A percentile compares a stretch with the other conserved stretches of the same genome.
Evolutionary conservation across 2,797 vertebrate genomes (phyloP).

Genomic region (Pyrocephalus nanus): DNA sequence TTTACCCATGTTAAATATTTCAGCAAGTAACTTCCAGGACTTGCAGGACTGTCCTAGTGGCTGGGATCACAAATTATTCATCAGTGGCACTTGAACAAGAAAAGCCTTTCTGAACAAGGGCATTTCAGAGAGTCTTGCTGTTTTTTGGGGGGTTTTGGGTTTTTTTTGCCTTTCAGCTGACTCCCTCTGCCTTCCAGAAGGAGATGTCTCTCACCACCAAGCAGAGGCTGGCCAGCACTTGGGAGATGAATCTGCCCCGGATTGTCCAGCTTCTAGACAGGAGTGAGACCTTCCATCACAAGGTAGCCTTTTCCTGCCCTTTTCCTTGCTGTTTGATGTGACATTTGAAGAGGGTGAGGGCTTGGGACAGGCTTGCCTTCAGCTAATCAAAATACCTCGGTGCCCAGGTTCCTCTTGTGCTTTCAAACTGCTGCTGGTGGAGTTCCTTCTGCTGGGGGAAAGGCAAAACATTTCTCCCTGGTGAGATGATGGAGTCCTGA

Average conservation of each 20-base stretch:
- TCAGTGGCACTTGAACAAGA: constrained; percentile 6
- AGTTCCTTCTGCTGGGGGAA: not conserved
- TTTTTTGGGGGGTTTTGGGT: too few species aligned
- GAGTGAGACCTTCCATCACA: constrained; percentile 78
- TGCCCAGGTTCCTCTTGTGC: not conserved
- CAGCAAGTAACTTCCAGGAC: constrained; percentile 54
- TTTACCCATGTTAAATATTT: constrained; percentile 71
- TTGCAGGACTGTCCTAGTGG: constrained; percentile 34
- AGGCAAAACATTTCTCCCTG: not conserved
- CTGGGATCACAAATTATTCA: constrained; percentile 64
- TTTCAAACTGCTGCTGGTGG: not conserved
- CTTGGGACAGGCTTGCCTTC: not conserved
- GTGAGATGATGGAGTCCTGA: not conserved
- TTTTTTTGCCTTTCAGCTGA: constrained; percentile 77
- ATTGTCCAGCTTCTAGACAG: constrained; percentile 82
- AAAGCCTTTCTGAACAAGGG: constrained; percentile 27
- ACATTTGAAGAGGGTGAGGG: not conserved
- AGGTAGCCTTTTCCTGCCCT: constrained; percentile 76
- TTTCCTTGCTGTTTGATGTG: not conserved
- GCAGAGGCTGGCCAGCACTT: constrained; percentile 78
- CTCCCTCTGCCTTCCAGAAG: constrained; percentile 84
- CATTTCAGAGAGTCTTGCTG: not conserved
- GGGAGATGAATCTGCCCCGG: constrained; percentile 71
- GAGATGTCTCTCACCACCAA: constrained; percentile 85
- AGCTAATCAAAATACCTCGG: not conserved